These are phyloP conservation scores for Heliocidaris tuberculata DNA, from an alignment of 35 echinoderm and acorn worm genomes.

Conservation along the genomic window DNA sequence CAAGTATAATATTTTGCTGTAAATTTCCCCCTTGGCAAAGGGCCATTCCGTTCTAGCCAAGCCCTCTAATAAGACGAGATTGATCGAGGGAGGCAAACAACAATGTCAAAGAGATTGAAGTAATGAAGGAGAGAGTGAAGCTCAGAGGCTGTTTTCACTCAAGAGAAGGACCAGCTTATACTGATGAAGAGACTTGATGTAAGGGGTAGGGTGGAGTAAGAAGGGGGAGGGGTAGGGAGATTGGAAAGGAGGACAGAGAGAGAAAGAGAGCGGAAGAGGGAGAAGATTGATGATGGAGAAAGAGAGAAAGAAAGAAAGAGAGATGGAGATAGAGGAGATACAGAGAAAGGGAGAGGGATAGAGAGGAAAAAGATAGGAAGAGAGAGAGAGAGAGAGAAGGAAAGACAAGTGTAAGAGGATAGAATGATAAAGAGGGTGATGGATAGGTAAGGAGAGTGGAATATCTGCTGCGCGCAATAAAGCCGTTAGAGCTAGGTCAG, in stretches of 20 bases:
- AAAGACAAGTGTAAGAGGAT: not conserved
- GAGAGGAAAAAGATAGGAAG: not conserved
- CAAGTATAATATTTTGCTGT: not conserved
- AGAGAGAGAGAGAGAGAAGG: not conserved
- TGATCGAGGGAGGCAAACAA: constrained; percentile 9
- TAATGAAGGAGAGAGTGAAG: not conserved
- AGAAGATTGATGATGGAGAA: not conserved
- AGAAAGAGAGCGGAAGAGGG: not conserved
- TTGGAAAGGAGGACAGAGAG: not conserved
- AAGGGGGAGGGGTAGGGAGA: not conserved
- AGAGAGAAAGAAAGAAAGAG: not conserved
- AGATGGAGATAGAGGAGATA: not conserved
- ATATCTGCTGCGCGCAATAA: not conserved
- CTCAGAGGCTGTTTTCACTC: not conserved
- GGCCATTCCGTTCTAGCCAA: not conserved
- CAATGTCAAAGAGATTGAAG: constrained; percentile 11
- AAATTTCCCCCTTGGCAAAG: not conserved
- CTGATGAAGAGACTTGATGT: not conserved
- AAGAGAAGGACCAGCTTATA: not conserved
- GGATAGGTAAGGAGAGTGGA: not conserved
- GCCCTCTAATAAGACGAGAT: not conserved
- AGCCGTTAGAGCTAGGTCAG: not conserved
- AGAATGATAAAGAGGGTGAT: not conserved
- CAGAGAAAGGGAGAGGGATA: not conserved
- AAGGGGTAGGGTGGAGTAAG: not conserved